Evolutionary conservation across 2,888 invertebrate genomes (phyloP).

Genomic region (Cylindroiulus punctatus): DNA sequence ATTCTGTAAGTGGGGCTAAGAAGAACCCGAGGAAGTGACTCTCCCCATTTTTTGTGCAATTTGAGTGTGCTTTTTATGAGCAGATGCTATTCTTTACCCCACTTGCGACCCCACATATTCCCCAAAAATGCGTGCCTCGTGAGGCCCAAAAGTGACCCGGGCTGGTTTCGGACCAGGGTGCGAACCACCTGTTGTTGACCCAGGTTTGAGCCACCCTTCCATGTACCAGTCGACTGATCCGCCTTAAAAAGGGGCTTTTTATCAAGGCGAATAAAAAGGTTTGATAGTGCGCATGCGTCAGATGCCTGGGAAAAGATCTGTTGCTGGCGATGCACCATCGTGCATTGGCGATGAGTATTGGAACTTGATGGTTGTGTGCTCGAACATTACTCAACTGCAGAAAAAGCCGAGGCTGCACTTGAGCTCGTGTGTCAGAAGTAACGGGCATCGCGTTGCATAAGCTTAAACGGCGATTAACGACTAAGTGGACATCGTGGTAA

Average conservation of each 20-base stretch:
- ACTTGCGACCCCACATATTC: not conserved
- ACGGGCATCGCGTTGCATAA: too few species aligned
- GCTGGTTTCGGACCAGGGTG: not conserved
- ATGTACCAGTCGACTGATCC: conserved; percentile 11
- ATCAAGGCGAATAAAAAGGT: conserved; percentile 14
- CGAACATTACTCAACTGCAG: not conserved
- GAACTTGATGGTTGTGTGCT: not conserved
- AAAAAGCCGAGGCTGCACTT: too few species aligned
- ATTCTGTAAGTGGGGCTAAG: not conserved
- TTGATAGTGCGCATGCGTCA: not conserved
- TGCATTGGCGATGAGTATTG: not conserved
- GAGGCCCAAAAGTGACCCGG: not conserved
- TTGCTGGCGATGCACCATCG: conserved; percentile 22
- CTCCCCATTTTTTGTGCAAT: not conserved
- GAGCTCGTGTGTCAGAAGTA: too few species aligned
- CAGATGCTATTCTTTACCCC: conserved; percentile 3
- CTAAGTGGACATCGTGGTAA: too few species aligned
- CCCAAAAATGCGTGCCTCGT: not conserved
- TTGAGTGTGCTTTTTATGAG: not conserved
- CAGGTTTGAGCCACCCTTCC: not conserved
- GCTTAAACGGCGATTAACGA: too few species aligned
- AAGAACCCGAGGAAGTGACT: not conserved
- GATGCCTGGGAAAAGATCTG: not conserved
- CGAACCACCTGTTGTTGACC: conserved; percentile 13
- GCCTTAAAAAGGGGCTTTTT: conserved; percentile 27